Conservation (phyloP, 2,888 invertebrate genomes). For the Chloromyia formosa region DNA sequence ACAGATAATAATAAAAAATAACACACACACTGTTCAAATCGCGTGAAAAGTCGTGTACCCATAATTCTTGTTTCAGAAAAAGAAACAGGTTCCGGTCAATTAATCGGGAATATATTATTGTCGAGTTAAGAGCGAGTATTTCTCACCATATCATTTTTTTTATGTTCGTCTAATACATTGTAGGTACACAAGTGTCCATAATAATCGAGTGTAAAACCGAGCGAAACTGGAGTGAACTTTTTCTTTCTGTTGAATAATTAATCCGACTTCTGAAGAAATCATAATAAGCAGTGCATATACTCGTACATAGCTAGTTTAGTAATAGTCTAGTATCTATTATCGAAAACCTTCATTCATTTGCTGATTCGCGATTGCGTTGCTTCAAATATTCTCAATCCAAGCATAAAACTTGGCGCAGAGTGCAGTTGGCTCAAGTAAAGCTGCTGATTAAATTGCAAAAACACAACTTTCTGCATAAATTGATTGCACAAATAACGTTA, state of each 20-base stretch:
- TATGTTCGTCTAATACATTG: neutral
- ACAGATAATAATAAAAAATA: neutral
- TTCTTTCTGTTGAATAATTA: slow-evolving; percentile 29
- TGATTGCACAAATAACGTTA: slow-evolving; percentile 27
- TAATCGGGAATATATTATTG: slow-evolving; percentile 1
- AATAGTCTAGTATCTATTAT: slow-evolving; percentile 8
- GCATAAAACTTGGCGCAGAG: neutral
- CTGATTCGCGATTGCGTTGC: slow-evolving; percentile 1
- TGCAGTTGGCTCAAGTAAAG: neutral
- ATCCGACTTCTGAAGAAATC: slow-evolving; percentile 9
- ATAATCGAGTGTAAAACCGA: neutral
- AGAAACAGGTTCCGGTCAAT: slow-evolving; percentile 30
- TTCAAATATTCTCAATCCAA: slow-evolving; percentile 29
- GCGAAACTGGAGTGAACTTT: slow-evolving; percentile 31
- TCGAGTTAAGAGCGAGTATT: slow-evolving; percentile 3
- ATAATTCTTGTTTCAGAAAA: neutral
- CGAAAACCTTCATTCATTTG: slow-evolving; percentile 27
- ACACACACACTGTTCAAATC: neutral
- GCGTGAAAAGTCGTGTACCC: slow-evolving; percentile 1
- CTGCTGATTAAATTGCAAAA: slow-evolving; percentile 32
- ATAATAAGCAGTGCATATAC: slow-evolving; percentile 6
- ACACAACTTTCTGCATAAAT: slow-evolving; percentile 33
- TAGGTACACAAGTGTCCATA: neutral
- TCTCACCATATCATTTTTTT: neutral
- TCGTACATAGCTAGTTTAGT: slow-evolving; percentile 10